Evolutionary conservation across 2,113 vertebrate species (phyloP), one percentile per base, ranked within the genome.

Genomic region (Centropristis striata): DNA sequence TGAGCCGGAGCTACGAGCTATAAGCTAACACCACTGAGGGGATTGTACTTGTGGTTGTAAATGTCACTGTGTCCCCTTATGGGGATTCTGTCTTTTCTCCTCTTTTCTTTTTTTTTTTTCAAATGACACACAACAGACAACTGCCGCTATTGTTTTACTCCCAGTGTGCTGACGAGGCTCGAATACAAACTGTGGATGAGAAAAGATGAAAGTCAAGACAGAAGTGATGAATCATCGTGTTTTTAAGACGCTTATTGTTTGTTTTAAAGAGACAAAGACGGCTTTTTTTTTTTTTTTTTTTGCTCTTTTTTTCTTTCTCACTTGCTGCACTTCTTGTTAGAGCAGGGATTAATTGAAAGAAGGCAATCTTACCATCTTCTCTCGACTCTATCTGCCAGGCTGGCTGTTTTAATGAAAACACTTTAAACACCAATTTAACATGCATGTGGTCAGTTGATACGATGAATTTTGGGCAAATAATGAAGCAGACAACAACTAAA

Each of bases 1-100:
- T 88, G 73, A 85, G 82, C 75, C 0, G 16, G 49, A 20, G 28
- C 32, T 4, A 15, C 18, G 46, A 86, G 85, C 71, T 61, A n/a
- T n/a, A 23, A 85, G 84, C 87, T 81, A 32, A 57, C 75, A 51
- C 72, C 87, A 74, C n/a, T 75, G 65, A 75, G 44, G 64, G 83
- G 87, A 86, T 86, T 83, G n/a, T n/a, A n/a, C n/a, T n/a, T n/a
- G 69, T 51, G 75, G 23, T 42, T 75, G 74, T 75, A 90, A 92
- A 92, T 88, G 89, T 90, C 91, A 90, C 32, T 12, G 64, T 5
- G 9, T 61, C 47, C 68, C 60, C 81, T 77, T 27, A 47, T 61
- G 76, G 53, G 47, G 53, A 79, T 80, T 54, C 39, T 41, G 25
- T 12, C 1, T 13, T 8, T 18, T 32, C 41, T 65, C 16, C 15